phyloP scores from a whole-genome alignment of 2,797 vertebrate species.

The Erpetoichthys calabaricus region DNA sequence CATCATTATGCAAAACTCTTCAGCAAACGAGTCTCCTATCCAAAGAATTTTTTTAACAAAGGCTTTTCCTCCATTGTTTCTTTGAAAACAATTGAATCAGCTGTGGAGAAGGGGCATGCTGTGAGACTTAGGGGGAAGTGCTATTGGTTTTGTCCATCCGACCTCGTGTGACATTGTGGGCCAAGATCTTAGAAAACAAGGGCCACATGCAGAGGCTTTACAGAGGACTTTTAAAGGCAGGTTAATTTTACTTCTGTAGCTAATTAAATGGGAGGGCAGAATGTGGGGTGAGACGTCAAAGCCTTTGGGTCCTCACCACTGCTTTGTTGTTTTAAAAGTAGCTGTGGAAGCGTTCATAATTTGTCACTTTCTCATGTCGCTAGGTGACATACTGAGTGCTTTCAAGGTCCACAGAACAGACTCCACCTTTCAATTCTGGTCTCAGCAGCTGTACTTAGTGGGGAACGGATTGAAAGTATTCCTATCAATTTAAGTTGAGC shows the following conservation, averaged over 20 bases:
- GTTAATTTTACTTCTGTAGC: constrained; percentile 68
- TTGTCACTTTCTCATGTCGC: constrained; percentile 40
- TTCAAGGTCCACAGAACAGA: constrained; percentile 53
- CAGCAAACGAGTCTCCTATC: constrained; percentile 39
- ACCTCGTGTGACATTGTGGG: constrained; percentile 40
- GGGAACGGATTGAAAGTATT: constrained; percentile 59
- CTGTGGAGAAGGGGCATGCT: constrained; percentile 35
- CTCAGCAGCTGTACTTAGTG: constrained; percentile 52
- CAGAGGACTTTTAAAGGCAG: constrained; percentile 34
- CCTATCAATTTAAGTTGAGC: constrained; percentile 53
- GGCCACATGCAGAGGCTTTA: constrained; percentile 30
- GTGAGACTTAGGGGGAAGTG: constrained; percentile 33
- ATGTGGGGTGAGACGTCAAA: constrained; percentile 55
- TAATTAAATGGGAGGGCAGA: constrained; percentile 63
- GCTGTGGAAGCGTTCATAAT: constrained; percentile 56
- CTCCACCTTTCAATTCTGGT: constrained; percentile 57
- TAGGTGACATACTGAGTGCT: constrained; percentile 32
- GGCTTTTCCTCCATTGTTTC: constrained; percentile 54
- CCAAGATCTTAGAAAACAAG: constrained; percentile 52
- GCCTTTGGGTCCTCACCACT: constrained; percentile 30
- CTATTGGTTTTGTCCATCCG: constrained; percentile 37
- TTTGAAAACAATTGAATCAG: constrained; percentile 53
- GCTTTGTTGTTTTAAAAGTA: constrained; percentile 61
- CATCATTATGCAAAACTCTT: constrained; percentile 53
- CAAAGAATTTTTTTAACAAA: constrained; percentile 58